Conservation (phyloP, 2,797 vertebrate species). For the Enteromius thamalakanensis region DNA sequence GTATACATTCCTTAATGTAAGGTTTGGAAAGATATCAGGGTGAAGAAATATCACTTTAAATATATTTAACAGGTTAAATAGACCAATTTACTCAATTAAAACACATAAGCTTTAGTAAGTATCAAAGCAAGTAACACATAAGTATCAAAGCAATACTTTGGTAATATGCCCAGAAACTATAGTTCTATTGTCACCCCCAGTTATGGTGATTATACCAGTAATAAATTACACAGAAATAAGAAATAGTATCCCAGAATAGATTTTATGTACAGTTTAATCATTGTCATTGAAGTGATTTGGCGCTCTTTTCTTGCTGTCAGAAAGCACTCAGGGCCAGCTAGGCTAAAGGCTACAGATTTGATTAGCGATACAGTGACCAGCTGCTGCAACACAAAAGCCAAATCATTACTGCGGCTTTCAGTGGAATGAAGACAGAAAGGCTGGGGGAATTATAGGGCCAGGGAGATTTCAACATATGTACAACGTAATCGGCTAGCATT, state of each 20-base stretch:
- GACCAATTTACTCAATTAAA: not conserved
- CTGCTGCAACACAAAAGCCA: slow-evolving; percentile 70
- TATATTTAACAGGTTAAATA: not conserved
- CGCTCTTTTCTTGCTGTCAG: slow-evolving; percentile 53
- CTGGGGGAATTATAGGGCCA: slow-evolving; percentile 63
- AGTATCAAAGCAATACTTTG: not conserved
- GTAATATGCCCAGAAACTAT: slow-evolving; percentile 7
- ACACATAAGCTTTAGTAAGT: not conserved
- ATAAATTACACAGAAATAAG: slow-evolving; percentile 21
- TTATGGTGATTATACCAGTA: slow-evolving; percentile 35
- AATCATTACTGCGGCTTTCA: slow-evolving; percentile 74
- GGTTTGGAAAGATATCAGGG: no score
- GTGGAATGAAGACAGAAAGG: slow-evolving; percentile 76
- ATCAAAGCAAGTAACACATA: not conserved
- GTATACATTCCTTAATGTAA: not conserved
- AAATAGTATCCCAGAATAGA: slow-evolving; percentile 41
- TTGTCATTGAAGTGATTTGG: slow-evolving; percentile 50
- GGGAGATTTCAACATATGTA: slow-evolving; percentile 57
- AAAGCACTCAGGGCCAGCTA: slow-evolving; percentile 56
- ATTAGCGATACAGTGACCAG: slow-evolving; percentile 71
- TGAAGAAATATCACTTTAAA: not conserved
- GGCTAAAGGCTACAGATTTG: slow-evolving; percentile 64
- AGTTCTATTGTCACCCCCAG: not conserved
- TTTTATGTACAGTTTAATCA: slow-evolving; percentile 56
- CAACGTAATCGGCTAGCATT: slow-evolving; percentile 54